These are phyloP conservation scores for Gerris lacustris DNA, from an alignment of 2,888 invertebrate genomes.

Conservation along the genomic window DNA sequence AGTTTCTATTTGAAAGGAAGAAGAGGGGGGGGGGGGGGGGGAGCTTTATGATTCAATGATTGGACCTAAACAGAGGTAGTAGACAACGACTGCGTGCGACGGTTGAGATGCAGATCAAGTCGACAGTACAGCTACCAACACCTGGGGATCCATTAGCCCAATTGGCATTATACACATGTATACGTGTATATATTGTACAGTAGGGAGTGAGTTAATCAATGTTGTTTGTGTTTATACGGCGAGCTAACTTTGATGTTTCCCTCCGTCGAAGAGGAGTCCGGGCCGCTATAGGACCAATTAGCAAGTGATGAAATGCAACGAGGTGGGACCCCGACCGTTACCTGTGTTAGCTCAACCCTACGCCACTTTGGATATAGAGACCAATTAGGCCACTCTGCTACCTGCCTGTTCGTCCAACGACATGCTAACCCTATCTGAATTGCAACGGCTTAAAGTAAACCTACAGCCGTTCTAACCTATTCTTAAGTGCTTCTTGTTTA, in stretches of 20 bases:
- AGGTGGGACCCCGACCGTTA: not conserved
- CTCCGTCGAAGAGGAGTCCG: not conserved
- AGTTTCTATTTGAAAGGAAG: not conserved
- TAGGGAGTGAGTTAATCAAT: not conserved
- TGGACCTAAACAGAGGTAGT: not conserved
- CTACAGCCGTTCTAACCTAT: no score
- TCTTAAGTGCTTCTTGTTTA: no score
- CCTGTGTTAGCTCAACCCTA: no score
- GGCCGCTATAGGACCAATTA: not conserved
- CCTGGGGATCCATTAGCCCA: not conserved
- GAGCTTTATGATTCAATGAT: slow-evolving; percentile 3
- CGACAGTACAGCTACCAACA: not conserved
- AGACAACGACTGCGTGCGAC: not conserved
- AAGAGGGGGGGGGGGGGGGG: not conserved
- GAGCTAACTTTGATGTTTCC: slow-evolving; percentile 1
- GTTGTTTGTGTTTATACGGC: not conserved
- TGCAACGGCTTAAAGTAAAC: no score
- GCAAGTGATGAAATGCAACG: not conserved
- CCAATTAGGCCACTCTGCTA: no score
- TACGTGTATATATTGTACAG: not conserved
- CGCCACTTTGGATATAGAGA: no score
- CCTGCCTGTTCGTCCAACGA: no score
- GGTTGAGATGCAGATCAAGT: no score
- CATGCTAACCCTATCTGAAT: no score
- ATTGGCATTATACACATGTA: not conserved